These are phyloP conservation scores for Porphyrio hochstetteri DNA, from an alignment of 2,113 vertebrate species.

Conservation along the genomic window DNA sequence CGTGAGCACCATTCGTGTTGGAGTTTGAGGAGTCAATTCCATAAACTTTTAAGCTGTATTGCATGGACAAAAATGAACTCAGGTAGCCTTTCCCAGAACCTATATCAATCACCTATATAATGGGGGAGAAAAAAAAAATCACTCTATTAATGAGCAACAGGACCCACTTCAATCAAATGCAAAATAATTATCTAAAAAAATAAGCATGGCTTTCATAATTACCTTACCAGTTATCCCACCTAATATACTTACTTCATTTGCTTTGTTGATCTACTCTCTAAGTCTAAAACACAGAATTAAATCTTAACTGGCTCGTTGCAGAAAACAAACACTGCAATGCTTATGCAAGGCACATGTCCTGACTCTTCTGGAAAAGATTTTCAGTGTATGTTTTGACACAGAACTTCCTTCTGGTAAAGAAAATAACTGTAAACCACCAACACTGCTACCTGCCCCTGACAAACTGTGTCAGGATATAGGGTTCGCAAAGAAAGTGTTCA, in stretches of 20 bases:
- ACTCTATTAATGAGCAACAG: background rate
- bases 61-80: slow-evolving; percentile 93
- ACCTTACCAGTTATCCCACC: background rate
- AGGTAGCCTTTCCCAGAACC: slow-evolving; percentile 98
- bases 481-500: background rate
- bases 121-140: background rate
- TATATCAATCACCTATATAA: slow-evolving; percentile 89
- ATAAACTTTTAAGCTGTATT: slow-evolving; percentile 88
- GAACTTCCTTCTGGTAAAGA: background rate
- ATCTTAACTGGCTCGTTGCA: background rate
- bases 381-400: background rate
- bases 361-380: background rate
- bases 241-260: background rate
- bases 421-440: background rate
- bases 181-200: background rate
- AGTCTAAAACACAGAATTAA: slow-evolving; percentile 11
- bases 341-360: background rate
- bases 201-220: background rate
- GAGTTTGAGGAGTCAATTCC: slow-evolving; percentile 93
- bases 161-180: background rate
- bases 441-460: background rate
- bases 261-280: background rate
- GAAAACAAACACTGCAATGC: background rate
- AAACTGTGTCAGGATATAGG: background rate
- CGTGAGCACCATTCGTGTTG: slow-evolving; percentile 90